Evolutionary conservation across 2,113 vertebrate genomes (phyloP).

Genomic region (Panthera uncia): DNA sequence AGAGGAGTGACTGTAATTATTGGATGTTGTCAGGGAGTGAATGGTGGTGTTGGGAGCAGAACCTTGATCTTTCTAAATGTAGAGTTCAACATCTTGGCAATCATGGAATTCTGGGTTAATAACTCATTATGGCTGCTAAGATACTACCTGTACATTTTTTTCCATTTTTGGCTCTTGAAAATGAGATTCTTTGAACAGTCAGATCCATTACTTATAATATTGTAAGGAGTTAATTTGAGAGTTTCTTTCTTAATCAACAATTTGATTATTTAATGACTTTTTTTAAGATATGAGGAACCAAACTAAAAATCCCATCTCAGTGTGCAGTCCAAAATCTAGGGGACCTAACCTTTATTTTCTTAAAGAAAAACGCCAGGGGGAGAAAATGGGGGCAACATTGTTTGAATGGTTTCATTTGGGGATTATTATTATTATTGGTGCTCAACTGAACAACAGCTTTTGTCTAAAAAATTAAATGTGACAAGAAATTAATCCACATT

Average conservation of each 20-base stretch:
- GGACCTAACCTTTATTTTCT: neutral
- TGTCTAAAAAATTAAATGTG: conserved; percentile 83
- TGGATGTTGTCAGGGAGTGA: neutral
- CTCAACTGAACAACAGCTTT: conserved; percentile 74
- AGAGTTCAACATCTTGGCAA: neutral
- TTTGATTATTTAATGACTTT: neutral
- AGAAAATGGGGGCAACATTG: neutral
- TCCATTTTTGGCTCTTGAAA: neutral
- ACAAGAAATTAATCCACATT: conserved; percentile 86
- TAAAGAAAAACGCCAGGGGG: neutral
- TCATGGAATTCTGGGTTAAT: neutral
- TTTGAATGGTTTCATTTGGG: conserved; percentile 53
- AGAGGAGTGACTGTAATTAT: neutral
- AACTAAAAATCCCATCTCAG: neutral
- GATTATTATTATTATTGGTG: conserved; percentile 37
- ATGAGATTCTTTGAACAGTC: neutral
- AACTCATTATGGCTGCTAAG: neutral
- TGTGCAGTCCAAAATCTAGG: neutral
- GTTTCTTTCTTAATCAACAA: conserved; percentile 42
- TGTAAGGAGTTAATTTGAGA: neutral
- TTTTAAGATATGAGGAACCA: neutral
- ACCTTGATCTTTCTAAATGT: neutral
- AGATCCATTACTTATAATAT: neutral
- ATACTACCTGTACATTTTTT: neutral
- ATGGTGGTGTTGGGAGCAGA: neutral